Base-by-base conservation (phyloP, 2,113 vertebrate genomes). In the Brienomyrus brachyistius region DNA sequence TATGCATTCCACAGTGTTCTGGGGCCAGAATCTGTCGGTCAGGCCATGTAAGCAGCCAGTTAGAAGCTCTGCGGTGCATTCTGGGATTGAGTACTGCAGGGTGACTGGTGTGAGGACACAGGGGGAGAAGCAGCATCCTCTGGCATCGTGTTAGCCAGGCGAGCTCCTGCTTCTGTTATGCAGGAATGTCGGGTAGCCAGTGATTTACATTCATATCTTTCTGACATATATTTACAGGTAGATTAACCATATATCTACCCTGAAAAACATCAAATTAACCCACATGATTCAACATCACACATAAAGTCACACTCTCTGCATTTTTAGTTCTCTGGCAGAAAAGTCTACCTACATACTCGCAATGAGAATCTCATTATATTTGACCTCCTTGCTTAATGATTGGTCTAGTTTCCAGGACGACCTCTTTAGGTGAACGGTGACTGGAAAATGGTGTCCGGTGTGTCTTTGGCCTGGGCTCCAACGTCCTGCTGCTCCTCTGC, bases 391-490 rank as follows among this genome's bases (percentile, higher is more conserved):
- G 50, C 35, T 88, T 74, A 77, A 8, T 54, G 47, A 88, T 3
- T 87, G 45, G 31, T 15, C 70, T 40, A 40, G 21, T 77, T 35
- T 40, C 6, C 70, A 96, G 96, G 93, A 83, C 94, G 94, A 86
- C 92, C 92, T 2, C 10, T 96, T 19, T 94, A 96, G 91, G 85
- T 97, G 85, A 96, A 90, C 0, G 92, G 59, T 27, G 91, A 66
- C 43, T 97, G 90, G 95, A 96, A 93, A 95, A 96, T 0, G 51
- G 91, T 2, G 96, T 94, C 0, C 91, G 95, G 7, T 96, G 95
- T 4, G 92, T 96, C 0, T 51, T 96, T 80, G 94, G 62, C 50
- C 91, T 94, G 0, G 93, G 94, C 27, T 96, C 96, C 94, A 90
- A 84, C 6, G 88, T 95, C 40, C 95, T 94, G 0, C 59, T 91